A percentile compares a stretch with the other conserved stretches of the same genome.
Conservation (phyloP, 2,113 vertebrate genomes). For the Todiramphus saurophagus region DNA sequence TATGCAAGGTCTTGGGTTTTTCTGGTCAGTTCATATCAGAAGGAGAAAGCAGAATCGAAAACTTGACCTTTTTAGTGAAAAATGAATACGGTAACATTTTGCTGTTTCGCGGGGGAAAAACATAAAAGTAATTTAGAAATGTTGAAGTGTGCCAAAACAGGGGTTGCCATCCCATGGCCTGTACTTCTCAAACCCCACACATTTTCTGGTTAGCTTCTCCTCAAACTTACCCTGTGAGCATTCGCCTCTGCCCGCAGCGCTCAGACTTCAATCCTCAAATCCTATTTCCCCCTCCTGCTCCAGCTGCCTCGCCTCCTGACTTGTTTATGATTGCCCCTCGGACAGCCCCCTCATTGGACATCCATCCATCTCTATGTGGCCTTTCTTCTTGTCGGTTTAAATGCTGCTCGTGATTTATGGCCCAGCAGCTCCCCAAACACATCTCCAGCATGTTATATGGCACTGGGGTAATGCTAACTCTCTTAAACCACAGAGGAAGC, state of each 20-base stretch:
- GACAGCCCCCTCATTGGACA: not conserved
- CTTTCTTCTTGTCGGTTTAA: constrained; percentile 18
- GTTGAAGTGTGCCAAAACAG: not conserved
- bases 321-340: not conserved
- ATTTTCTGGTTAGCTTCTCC: not conserved
- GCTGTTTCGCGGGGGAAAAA: not conserved
- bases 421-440: not conserved
- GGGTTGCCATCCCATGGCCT: not conserved
- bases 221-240: not conserved
- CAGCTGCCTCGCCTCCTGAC: not conserved
- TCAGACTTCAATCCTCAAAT: not conserved
- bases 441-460: not conserved
- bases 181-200: accelerated
- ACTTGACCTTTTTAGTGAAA: constrained; percentile 47
- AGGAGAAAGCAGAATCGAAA: not conserved
- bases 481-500: not conserved
- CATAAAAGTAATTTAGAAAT: not conserved
- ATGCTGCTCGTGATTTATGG: constrained; percentile 46
- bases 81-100: constrained; percentile 1
- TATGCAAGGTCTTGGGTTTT: not conserved
- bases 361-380: constrained; percentile 33
- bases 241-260: not conserved
- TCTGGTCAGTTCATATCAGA: not conserved
- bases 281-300: not conserved
- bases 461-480: not conserved